Percentiles rank a stretch among this genome's conserved stretches.
Evolutionary conservation across 2,888 invertebrate species (phyloP).

Genomic region (Venusia cambrica): DNA sequence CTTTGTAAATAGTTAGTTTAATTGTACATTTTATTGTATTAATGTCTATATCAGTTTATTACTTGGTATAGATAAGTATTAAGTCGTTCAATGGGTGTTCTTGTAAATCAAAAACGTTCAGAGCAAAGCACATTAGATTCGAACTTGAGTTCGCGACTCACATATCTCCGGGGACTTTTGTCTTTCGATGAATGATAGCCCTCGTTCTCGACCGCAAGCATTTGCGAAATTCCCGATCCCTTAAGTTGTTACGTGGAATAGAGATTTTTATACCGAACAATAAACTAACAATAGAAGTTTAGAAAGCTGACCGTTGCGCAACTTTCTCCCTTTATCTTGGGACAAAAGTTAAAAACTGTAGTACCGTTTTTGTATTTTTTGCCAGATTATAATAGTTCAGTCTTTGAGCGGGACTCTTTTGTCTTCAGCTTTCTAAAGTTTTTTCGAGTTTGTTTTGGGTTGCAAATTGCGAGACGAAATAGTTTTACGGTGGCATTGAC

Average conservation of each 20-base stretch:
- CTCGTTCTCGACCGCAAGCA: slow-evolving; percentile 22
- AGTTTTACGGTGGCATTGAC: slow-evolving; percentile 32
- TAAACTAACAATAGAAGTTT: slow-evolving; percentile 54
- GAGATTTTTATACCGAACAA: slow-evolving; percentile 53
- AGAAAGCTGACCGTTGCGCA: slow-evolving; percentile 74
- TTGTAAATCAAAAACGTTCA: slow-evolving; percentile 12
- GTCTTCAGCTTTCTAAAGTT: slow-evolving; percentile 42
- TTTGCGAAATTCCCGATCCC: slow-evolving; percentile 14
- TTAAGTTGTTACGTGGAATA: slow-evolving; percentile 35
- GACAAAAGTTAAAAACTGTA: slow-evolving; percentile 63
- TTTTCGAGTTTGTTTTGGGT: slow-evolving; percentile 47
- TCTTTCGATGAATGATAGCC: slow-evolving; percentile 23
- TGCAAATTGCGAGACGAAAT: slow-evolving; percentile 30
- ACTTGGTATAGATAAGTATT: no score
- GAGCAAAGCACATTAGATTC: slow-evolving; percentile 9
- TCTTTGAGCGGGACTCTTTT: slow-evolving; percentile 17
- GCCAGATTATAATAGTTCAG: slow-evolving; percentile 31
- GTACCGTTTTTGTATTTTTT: slow-evolving; percentile 49
- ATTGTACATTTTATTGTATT: no score
- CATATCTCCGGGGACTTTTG: slow-evolving; percentile 18
- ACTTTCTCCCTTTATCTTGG: slow-evolving; percentile 75
- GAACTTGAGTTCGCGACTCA: slow-evolving; percentile 14
- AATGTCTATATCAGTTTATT: no score
- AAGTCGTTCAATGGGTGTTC: no score
- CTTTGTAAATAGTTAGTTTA: no score